phyloP scores from a whole-genome alignment of 2,888 invertebrate genomes.

The Marasmarcha lunaedactyla region DNA sequence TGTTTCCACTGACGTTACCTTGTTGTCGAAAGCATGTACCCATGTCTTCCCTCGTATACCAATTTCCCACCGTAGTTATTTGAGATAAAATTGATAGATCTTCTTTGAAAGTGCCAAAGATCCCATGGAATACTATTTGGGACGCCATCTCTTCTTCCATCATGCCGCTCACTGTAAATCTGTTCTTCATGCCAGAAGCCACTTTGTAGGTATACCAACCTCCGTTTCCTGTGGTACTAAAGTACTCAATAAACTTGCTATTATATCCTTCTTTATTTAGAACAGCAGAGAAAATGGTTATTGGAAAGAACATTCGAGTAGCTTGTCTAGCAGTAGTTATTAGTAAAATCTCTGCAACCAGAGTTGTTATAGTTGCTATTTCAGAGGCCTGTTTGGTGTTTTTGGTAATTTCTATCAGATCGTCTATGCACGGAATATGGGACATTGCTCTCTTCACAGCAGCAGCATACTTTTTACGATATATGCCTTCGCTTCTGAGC shows the following conservation, averaged over 20 bases:
- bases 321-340: too few relatives aligned
- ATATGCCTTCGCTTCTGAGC: too few relatives aligned
- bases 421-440: too few relatives aligned
- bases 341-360: too few relatives aligned
- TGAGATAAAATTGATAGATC: conserved; percentile 2
- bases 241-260: conserved; percentile 10
- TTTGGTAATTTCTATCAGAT: too few relatives aligned
- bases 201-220: conserved; percentile 17
- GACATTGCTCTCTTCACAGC: too few relatives aligned
- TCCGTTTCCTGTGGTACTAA: conserved; percentile 17
- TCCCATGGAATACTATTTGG: conserved; percentile 5
- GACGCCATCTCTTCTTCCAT: conserved; percentile 1
- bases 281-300: conserved; percentile 11
- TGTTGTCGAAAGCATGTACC: conserved; percentile 12
- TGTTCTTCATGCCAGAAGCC: background rate
- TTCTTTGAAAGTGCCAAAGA: conserved; percentile 7
- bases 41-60: conserved; percentile 5
- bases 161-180: background rate
- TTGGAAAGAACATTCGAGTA: conserved; percentile 19
- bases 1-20: conserved; percentile 10
- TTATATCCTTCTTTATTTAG: background rate
- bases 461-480: too few relatives aligned
- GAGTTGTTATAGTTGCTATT: too few relatives aligned
- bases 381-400: too few relatives aligned
- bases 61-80: conserved; percentile 1